Conservation (phyloP, 2,797 vertebrate species). For the Micromesistius poutassou region DNA sequence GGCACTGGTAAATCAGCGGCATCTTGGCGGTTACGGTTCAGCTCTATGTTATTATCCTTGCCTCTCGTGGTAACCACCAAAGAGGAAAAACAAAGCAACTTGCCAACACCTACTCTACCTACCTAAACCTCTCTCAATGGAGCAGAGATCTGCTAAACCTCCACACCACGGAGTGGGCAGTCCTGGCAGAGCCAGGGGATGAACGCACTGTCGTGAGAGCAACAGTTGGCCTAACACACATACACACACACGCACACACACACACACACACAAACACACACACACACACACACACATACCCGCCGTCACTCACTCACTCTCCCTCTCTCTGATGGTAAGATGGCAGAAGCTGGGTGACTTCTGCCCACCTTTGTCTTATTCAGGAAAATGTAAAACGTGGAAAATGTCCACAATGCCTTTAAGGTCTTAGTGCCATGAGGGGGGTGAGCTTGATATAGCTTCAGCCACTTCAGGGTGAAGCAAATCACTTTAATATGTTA, state of each 20-base stretch:
- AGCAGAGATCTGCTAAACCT: conserved; percentile 72
- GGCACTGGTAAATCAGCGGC: conserved; percentile 57
- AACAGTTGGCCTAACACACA: conserved; percentile 72
- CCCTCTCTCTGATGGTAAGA: conserved; percentile 33
- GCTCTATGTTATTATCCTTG: conserved; percentile 67
- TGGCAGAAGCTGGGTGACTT: conserved; percentile 68
- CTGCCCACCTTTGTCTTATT: conserved; percentile 71
- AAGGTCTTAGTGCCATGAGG: conserved; percentile 73
- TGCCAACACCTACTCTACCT: conserved; percentile 75
- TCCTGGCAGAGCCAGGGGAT: conserved; percentile 65
- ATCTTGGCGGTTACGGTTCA: conserved; percentile 54
- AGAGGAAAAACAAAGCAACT: conserved; percentile 67
- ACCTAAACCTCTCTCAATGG: conserved; percentile 69
- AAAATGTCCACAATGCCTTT: conserved; percentile 75
- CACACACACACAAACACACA: background rate
- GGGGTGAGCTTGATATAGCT: conserved; percentile 73
- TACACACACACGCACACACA: background rate
- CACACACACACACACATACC: background rate
- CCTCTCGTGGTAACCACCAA: conserved; percentile 69
- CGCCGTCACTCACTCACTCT: background rate
- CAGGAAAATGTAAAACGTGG: conserved; percentile 39
- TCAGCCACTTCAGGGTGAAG: conserved; percentile 81
- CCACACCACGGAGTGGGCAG: conserved; percentile 76
- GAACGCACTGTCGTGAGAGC: conserved; percentile 71
- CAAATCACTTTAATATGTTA: conserved; percentile 87